Evolutionary conservation across 2,797 vertebrate genomes (phyloP).

Genomic region (Coendou prehensilis): DNA sequence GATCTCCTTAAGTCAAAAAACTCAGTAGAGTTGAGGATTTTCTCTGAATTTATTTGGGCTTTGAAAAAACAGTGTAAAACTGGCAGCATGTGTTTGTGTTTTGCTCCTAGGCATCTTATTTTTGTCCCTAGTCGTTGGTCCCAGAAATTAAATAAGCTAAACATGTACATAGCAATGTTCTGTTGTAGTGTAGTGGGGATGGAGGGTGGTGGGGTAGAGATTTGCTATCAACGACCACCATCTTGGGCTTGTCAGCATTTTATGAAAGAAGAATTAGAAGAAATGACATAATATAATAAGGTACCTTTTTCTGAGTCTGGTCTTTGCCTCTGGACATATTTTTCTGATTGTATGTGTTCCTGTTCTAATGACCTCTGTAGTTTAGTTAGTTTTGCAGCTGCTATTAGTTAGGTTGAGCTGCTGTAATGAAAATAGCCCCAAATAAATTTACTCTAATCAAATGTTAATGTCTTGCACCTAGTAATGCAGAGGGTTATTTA

Average conservation of each 20-base stretch:
- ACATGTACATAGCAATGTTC: not conserved
- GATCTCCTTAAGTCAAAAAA: constrained; percentile 55
- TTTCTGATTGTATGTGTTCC: constrained; percentile 54
- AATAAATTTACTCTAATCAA: constrained; percentile 6
- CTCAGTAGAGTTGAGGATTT: constrained; percentile 2
- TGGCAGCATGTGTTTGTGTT: not conserved
- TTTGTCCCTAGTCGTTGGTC: constrained; percentile 48
- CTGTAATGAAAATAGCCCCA: not conserved
- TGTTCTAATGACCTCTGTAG: constrained; percentile 32
- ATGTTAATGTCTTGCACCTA: constrained; percentile 14
- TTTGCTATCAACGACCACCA: not conserved
- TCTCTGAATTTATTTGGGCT: constrained; percentile 52
- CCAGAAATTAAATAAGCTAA: constrained; percentile 55
- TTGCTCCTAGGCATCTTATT: constrained; percentile 42
- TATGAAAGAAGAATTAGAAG: constrained; percentile 56
- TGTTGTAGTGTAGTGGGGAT: not conserved
- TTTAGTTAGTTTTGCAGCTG: constrained; percentile 41
- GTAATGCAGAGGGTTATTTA: not conserved
- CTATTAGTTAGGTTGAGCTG: constrained; percentile 13
- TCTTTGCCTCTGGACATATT: not conserved
- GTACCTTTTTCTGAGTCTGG: constrained; percentile 2
- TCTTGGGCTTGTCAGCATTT: constrained; percentile 56
- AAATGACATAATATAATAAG: not conserved
- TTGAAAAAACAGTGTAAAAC: constrained; percentile 60
- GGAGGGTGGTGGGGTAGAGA: not conserved